Conservation (phyloP, 1,140 invertebrate species). For the Euura saliciscinereae region DNA sequence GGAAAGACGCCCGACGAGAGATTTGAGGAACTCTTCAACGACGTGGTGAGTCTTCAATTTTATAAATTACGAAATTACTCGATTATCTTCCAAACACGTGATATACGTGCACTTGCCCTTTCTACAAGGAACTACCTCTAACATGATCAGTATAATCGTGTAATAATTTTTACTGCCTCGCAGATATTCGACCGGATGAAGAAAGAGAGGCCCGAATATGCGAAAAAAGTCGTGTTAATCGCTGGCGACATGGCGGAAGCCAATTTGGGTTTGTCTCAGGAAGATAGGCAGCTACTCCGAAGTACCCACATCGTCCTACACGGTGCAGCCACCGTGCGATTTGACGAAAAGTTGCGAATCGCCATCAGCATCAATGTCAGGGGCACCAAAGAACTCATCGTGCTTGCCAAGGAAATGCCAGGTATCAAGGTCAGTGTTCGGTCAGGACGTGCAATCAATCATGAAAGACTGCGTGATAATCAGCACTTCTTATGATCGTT, state of each 20-base stretch:
- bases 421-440: conserved; percentile 65
- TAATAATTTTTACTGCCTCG: neutral
- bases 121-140: neutral
- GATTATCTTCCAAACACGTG: neutral
- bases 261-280: conserved; percentile 64
- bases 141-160: neutral
- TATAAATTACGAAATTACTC: neutral
- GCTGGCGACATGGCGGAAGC: conserved; percentile 65
- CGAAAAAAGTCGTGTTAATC: conserved; percentile 64
- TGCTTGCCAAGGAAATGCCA: conserved; percentile 68
- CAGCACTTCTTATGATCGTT: neutral
- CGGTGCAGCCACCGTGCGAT: conserved; percentile 85
- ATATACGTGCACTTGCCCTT: conserved; percentile 1
- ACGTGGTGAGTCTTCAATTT: conserved; percentile 54
- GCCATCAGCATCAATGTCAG: conserved; percentile 67
- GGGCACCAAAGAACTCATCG: conserved; percentile 65
- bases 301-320: conserved; percentile 80
- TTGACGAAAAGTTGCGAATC: conserved; percentile 79
- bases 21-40: conserved; percentile 64
- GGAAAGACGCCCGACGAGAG: conserved; percentile 65
- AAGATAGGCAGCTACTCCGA: conserved; percentile 58
- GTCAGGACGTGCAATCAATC: neutral
- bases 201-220: conserved; percentile 48
- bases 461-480: neutral
- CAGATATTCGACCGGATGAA: conserved; percentile 63